Base-by-base conservation (phyloP, 2,113 vertebrate genomes). In the Etheostoma spectabile region DNA sequence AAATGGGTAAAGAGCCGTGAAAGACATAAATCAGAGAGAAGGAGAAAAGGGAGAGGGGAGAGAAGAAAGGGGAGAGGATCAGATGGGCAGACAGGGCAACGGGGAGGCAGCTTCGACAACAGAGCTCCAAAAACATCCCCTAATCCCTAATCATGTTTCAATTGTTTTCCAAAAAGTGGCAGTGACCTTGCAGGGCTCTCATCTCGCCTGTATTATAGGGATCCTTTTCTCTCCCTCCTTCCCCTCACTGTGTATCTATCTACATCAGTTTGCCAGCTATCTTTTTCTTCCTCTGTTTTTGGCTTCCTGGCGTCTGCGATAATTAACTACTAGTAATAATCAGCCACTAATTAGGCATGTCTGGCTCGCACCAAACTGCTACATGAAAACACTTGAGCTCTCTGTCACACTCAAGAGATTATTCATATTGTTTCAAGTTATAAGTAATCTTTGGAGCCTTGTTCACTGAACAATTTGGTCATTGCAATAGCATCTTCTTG, bases 121-220 rank as follows among this genome's bases (percentile, higher is more conserved):
- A 86, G 61, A 81, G 79, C 73, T 78, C 72, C 62, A 68, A 86
- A 42, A 90, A 85, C 87, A 84, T 87, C 88, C 90, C 85, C 35
- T 86, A 80, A 92, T 89, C 88, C 91, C 86, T 85, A 80, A 90
- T 92, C 84, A 74, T 87, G 86, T 90, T 89, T 84, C 83, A 61
- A 74, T 85, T 69, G 82, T 92, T 85, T 83, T 86, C 84, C 75
- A 67, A 82, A 85, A 83, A 86, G 80, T 13, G 71, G 56, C 74
- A 35, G 51, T 73, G 89, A 93, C 93, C 91, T 94, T 92, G 85
- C 2, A 81, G 77, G 79, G 55, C 67, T 74, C 76, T 73, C 83
- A 8, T 77, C 83, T 67, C 10, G 45, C 79, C 64, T 62, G 73
- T 24, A 45, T 57, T 49, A 74, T 3, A 38, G 55, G 59, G 70